These are phyloP conservation scores for Pseudorasbora parva DNA, from an alignment of 2,113 vertebrate genomes.

Conservation along the genomic window DNA sequence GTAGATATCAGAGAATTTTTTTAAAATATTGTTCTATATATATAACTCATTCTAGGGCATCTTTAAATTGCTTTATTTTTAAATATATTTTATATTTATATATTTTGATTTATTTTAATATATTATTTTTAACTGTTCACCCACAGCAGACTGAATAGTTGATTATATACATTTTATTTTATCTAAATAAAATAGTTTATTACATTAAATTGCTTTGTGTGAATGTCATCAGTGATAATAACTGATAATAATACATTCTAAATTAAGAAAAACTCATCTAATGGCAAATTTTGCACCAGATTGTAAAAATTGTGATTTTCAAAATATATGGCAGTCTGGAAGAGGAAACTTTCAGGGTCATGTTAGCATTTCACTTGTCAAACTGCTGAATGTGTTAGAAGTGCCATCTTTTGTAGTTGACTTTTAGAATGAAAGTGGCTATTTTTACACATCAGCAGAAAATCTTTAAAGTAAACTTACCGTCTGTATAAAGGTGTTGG, in stretches of 20 bases:
- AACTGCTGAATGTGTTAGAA: slow-evolving; percentile 10
- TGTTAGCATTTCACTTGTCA: slow-evolving; percentile 16
- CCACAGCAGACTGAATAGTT: neutral
- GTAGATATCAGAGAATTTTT: too few species aligned
- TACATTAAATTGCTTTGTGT: neutral
- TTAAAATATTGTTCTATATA: too few species aligned
- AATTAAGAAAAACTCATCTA: neutral
- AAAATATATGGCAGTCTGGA: slow-evolving; percentile 1
- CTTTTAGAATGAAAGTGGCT: neutral
- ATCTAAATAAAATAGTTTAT: neutral
- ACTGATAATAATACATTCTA: neutral
- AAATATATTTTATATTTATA: neutral
- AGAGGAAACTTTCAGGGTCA: neutral
- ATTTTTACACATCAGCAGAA: slow-evolving; percentile 30
- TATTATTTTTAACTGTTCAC: neutral
- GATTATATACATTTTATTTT: neutral
- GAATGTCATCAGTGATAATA: neutral
- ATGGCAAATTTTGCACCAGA: neutral
- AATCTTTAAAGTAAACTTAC: neutral
- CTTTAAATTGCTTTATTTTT: neutral
- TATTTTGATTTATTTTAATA: too few species aligned
- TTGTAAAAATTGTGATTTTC: neutral
- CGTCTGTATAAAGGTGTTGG: slow-evolving; percentile 9
- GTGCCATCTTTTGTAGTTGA: neutral
- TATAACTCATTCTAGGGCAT: too few species aligned